Evolutionary conservation across 2,888 invertebrate genomes (phyloP).

Genomic region (Pycnomerus fuliginosus): DNA sequence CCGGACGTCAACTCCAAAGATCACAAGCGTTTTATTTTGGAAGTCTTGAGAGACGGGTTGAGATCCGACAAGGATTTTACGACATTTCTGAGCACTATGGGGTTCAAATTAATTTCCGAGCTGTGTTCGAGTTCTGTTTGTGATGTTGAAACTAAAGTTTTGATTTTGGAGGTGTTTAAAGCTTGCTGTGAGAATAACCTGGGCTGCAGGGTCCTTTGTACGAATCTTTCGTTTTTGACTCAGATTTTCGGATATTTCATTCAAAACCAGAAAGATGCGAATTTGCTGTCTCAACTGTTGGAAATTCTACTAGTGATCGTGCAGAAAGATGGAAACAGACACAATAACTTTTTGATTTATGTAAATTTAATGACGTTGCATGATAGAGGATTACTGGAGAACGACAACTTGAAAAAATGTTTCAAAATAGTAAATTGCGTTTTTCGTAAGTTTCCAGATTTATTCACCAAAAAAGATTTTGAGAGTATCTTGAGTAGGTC

Average conservation of each 20-base stretch:
- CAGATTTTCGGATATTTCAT: constrained; percentile 6
- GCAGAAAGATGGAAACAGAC: constrained; percentile 1
- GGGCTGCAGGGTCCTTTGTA: constrained; percentile 65
- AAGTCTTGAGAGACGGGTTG: constrained; percentile 74
- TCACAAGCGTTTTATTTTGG: constrained; percentile 75
- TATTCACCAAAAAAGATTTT: constrained; percentile 5
- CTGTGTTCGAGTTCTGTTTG: constrained; percentile 65
- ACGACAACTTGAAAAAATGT: constrained; percentile 1
- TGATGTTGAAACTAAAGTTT: constrained; percentile 63
- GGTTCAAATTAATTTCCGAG: constrained; percentile 75
- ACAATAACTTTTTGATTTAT: constrained; percentile 9
- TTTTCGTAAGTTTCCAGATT: constrained; percentile 11
- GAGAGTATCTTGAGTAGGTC: background rate
- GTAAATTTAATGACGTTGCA: constrained; percentile 8
- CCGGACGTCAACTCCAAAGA: constrained; percentile 67
- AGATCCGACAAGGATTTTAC: constrained; percentile 73
- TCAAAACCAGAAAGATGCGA: background rate
- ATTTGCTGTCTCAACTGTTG: constrained; percentile 4
- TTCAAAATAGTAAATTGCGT: constrained; percentile 4
- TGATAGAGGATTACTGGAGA: constrained; percentile 1
- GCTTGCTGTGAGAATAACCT: constrained; percentile 64
- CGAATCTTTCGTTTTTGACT: constrained; percentile 61
- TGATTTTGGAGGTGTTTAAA: constrained; percentile 66
- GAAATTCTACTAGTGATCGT: constrained; percentile 9
- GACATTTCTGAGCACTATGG: constrained; percentile 70